These are phyloP conservation scores for Philaethria dido DNA, from an alignment of 2,888 invertebrate genomes.

Conservation along the genomic window DNA sequence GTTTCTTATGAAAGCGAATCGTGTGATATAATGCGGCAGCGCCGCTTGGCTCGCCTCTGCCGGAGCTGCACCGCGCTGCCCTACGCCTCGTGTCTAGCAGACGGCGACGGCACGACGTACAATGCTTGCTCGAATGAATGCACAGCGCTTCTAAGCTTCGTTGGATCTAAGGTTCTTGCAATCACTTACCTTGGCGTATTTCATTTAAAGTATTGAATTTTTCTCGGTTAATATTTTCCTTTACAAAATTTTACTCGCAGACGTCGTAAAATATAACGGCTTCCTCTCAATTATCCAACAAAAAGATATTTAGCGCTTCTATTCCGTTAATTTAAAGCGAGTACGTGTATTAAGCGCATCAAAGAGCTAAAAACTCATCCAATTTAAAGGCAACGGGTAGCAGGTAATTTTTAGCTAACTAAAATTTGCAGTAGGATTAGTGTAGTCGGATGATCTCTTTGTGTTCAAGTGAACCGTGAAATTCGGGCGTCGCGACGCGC, in stretches of 20 bases:
- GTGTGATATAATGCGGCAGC: slow-evolving; percentile 42
- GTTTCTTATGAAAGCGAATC: slow-evolving; percentile 44
- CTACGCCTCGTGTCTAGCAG: not conserved
- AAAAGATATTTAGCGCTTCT: slow-evolving; percentile 10
- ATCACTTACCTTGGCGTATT: slow-evolving; percentile 16
- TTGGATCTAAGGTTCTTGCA: slow-evolving; percentile 3
- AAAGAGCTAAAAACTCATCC: slow-evolving; percentile 43
- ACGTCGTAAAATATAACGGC: not conserved
- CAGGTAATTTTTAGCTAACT: slow-evolving; percentile 49
- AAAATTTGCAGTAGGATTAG: slow-evolving; percentile 50
- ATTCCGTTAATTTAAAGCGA: slow-evolving; percentile 21
- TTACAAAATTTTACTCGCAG: not conserved
- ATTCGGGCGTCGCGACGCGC: slow-evolving; percentile 39
- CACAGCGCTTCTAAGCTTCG: slow-evolving; percentile 17
- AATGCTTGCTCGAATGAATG: slow-evolving; percentile 26
- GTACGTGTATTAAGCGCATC: slow-evolving; percentile 33
- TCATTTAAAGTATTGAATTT: not conserved
- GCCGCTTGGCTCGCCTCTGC: slow-evolving; percentile 9
- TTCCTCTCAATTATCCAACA: not conserved
- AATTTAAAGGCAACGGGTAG: slow-evolving; percentile 41
- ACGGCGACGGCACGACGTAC: slow-evolving; percentile 5
- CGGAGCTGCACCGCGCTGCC: too few species aligned
- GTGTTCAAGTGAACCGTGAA: slow-evolving; percentile 57
- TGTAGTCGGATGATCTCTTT: slow-evolving; percentile 55
- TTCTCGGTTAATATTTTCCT: not conserved